Conservation (phyloP, 2,888 invertebrate genomes). For the Drosophila macrospina region DNA sequence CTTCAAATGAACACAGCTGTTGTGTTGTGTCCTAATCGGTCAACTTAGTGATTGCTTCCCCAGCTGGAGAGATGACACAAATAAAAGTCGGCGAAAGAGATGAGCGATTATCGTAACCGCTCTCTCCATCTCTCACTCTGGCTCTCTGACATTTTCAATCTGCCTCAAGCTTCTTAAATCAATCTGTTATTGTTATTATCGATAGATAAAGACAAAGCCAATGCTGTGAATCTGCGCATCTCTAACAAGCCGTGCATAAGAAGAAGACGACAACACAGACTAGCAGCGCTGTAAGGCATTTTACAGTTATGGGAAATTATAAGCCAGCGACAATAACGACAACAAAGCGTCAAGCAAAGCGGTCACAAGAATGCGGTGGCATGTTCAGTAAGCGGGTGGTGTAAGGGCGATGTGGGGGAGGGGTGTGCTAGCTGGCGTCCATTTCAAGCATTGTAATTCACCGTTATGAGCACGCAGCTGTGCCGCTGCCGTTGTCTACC, state of each 20-base stretch:
- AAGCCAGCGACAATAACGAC: slow-evolving; percentile 61
- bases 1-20: slow-evolving; percentile 3
- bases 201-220: neutral
- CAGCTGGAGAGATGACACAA: slow-evolving; percentile 4
- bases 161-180: neutral
- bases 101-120: slow-evolving; percentile 3
- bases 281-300: slow-evolving; percentile 51
- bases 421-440: neutral
- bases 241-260: neutral
- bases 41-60: slow-evolving; percentile 29
- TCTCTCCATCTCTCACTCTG: neutral
- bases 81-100: slow-evolving; percentile 22
- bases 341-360: slow-evolving; percentile 49
- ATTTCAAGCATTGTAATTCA: slow-evolving; percentile 54
- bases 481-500: slow-evolving; percentile 10
- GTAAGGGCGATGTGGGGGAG: neutral
- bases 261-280: slow-evolving; percentile 23
- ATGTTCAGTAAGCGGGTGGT: slow-evolving; percentile 33
- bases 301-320: slow-evolving; percentile 71
- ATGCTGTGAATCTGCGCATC: slow-evolving; percentile 11
- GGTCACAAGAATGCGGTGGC: slow-evolving; percentile 35
- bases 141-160: neutral
- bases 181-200: neutral
- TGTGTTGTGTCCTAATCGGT: slow-evolving; percentile 23
- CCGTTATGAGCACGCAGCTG: slow-evolving; percentile 67